Percentiles rank a stretch among this genome's conserved stretches.
Evolutionary conservation across 2,113 vertebrate species (phyloP).

Genomic region (Gobio gobio): DNA sequence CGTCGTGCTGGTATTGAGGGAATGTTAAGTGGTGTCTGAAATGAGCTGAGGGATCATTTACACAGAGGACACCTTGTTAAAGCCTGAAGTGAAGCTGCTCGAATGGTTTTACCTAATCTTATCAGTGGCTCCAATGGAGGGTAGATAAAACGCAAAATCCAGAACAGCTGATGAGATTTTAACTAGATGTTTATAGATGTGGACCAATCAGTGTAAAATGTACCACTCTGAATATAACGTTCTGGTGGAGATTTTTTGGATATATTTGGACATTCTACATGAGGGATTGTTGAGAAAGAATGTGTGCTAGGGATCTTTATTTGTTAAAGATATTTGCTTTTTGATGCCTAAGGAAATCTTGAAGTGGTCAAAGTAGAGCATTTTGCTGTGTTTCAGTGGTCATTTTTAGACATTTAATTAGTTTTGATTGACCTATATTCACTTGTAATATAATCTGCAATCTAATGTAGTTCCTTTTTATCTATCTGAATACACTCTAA

Average conservation of each 20-base stretch:
- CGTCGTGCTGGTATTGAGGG: neutral
- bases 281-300: neutral
- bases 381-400: neutral
- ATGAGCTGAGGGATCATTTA: conserved; percentile 12
- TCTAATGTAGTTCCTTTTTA: neutral
- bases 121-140: conserved; percentile 10
- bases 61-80: conserved; percentile 16
- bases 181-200: conserved; percentile 34
- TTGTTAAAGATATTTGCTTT: neutral
- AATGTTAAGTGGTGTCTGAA: conserved; percentile 22
- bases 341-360: neutral
- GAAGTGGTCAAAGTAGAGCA: neutral
- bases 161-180: conserved; percentile 26
- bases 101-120: conserved; percentile 28
- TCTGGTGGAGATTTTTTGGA: neutral
- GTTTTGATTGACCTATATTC: neutral
- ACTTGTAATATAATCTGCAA: neutral
- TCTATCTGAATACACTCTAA: neutral
- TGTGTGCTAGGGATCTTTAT: neutral
- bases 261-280: neutral
- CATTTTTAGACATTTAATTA: neutral
- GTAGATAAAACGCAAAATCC: conserved; percentile 12
- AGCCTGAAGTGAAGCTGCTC: neutral
- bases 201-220: neutral
- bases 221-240: neutral